Conservation (phyloP, 2,797 vertebrate species). For the Triplophysa bombifrons region DNA sequence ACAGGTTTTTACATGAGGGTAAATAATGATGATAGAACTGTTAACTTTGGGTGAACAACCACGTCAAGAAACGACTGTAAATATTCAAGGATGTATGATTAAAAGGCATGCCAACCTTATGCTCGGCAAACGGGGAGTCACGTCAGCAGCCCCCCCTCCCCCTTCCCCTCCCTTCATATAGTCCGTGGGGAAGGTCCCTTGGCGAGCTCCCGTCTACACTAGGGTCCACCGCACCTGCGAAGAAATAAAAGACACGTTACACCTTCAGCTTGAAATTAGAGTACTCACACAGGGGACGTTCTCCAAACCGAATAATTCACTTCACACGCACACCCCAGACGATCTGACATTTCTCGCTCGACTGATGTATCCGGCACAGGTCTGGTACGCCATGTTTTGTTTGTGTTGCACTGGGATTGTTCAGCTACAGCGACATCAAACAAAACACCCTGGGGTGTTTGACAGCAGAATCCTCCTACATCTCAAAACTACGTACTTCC, state of each 20-base stretch:
- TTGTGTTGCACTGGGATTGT: slow-evolving; percentile 33
- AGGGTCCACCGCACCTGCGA: slow-evolving; percentile 67
- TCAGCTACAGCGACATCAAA: slow-evolving; percentile 30
- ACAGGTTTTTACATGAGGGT: too few relatives aligned
- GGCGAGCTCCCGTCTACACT: slow-evolving; percentile 58
- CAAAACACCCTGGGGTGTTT: slow-evolving; percentile 35
- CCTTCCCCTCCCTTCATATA: slow-evolving; percentile 80
- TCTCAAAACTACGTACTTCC: slow-evolving; percentile 70
- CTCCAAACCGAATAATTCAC: slow-evolving; percentile 39
- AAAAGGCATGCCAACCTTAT: slow-evolving; percentile 68
- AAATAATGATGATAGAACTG: too few relatives aligned
- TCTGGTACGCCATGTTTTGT: slow-evolving; percentile 41
- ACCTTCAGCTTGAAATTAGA: slow-evolving; percentile 49
- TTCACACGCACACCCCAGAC: slow-evolving; percentile 37
- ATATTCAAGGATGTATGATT: slow-evolving; percentile 26
- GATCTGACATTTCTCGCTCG: slow-evolving; percentile 48
- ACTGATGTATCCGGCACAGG: slow-evolving; percentile 32
- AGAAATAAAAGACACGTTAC: slow-evolving; percentile 62
- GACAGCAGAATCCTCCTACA: slow-evolving; percentile 50
- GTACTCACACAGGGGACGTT: slow-evolving; percentile 26
- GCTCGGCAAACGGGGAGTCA: slow-evolving; percentile 65
- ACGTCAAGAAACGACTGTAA: neutral
- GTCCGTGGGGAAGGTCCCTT: slow-evolving; percentile 69
- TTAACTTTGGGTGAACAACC: too few relatives aligned
- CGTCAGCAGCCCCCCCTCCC: slow-evolving; percentile 66